Evolutionary conservation across 1,140 invertebrate species (phyloP), one percentile per base, ranked within the genome.

Genomic region (Drosophila bifasciata): DNA sequence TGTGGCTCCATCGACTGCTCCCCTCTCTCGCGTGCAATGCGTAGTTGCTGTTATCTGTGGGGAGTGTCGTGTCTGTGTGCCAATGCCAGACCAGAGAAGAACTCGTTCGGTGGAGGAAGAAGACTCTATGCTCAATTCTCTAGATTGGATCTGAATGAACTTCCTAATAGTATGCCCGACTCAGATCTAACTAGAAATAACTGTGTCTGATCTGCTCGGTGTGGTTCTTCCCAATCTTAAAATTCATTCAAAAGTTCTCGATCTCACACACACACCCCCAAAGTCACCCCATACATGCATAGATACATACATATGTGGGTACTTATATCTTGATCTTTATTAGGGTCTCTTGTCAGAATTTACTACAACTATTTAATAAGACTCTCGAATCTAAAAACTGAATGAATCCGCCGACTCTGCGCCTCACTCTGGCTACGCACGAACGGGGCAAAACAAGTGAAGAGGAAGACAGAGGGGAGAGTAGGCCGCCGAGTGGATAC

Each of bases 281-380:
- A 16, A 63, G 23, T 13, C 0, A 36, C 9, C 32, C 2, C 28
- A 32, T 3, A 9, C 6, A 32, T 3, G 9, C 9, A 11, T 11
- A 32, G 3, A 3, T 3, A 32, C 7, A 32, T 3, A 9, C 7
- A 3, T 32, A 4, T 32, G 28, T 11, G 0, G 28, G 32, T 36
- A 36, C 32, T 13, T 53, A 52, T 51, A 44, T 51, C 46, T 51
- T 51, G 48, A 52, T 62, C 50, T 59, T 70, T 50, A 70, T 70
- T 69, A 64, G 63, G 67, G 67, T 48, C 70, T 76, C 71, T 74
- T 49, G 51, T 57, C 64, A 57, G 73, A 76, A 60, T 79, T 78
- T 83, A 79, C 79, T 84, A 84, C 69, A 81, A 76, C 71, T 71
- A 71, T 60, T 70, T 71, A 50, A 70, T 70, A 70, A 50, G 64